Conservation (phyloP, 2,113 vertebrate genomes). For the Telmatochromis bifrenatus region DNA sequence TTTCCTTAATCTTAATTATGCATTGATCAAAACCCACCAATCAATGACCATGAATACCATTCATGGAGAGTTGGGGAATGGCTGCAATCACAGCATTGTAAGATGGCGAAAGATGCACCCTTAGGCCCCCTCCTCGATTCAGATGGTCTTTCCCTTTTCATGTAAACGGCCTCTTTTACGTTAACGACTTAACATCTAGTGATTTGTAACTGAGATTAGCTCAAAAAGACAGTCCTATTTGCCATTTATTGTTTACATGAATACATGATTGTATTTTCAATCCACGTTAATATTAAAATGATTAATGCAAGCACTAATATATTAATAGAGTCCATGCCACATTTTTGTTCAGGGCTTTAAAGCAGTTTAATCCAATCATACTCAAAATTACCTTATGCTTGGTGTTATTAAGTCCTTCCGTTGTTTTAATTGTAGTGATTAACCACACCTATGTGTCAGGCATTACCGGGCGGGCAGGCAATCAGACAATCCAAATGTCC, state of each 20-base stretch:
- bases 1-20: not conserved
- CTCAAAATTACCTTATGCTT: not conserved
- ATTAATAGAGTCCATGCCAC: not conserved
- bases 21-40: not conserved
- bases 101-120: not conserved
- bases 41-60: rapidly evolving
- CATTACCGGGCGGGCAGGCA: not conserved
- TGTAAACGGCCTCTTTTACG: rapidly evolving
- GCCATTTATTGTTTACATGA: not conserved
- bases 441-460: not conserved
- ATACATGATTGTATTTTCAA: not conserved
- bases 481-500: not conserved
- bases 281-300: not conserved
- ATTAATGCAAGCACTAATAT: not conserved
- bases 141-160: not conserved
- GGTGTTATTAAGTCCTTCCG: not conserved
- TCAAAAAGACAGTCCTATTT: not conserved
- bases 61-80: not conserved
- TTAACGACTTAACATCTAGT: not conserved
- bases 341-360: not conserved
- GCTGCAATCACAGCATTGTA: not conserved
- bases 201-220: not conserved
- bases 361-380: not conserved
- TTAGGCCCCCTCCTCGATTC: not conserved
- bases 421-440: conserved; percentile 16